A percentile compares a stretch with the other conserved stretches of the same genome.
Evolutionary conservation across 2,797 vertebrate species (phyloP).

Genomic region (Chromobotia macracanthus): DNA sequence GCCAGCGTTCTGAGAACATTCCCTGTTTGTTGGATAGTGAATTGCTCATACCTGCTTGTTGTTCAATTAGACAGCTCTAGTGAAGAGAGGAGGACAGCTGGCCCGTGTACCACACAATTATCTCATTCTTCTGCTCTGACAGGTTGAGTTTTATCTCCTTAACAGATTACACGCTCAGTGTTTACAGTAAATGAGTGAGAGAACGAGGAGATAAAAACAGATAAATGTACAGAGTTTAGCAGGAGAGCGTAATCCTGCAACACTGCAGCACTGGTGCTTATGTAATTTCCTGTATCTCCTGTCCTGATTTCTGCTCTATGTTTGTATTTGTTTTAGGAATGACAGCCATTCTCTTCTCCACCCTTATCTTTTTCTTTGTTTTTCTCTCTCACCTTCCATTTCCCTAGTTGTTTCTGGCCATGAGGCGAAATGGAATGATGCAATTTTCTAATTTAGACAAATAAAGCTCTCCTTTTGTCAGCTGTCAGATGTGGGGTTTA

Average conservation of each 20-base stretch:
- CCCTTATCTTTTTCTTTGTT: slow-evolving; percentile 3
- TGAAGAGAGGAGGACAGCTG: slow-evolving; percentile 39
- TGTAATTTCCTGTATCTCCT: slow-evolving; percentile 13
- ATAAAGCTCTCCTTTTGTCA: slow-evolving; percentile 75
- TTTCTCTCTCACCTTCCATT: not conserved
- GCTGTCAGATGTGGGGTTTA: slow-evolving; percentile 80
- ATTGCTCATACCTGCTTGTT: slow-evolving; percentile 12
- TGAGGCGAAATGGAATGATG: slow-evolving; percentile 72
- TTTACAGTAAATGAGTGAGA: slow-evolving; percentile 73
- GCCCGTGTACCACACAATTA: slow-evolving; percentile 8
- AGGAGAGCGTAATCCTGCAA: slow-evolving; percentile 1
- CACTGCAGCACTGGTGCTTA: not conserved
- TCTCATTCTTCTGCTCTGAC: slow-evolving; percentile 69
- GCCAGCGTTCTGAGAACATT: slow-evolving; percentile 62
- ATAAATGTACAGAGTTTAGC: slow-evolving; percentile 26
- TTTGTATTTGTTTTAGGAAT: slow-evolving; percentile 40
- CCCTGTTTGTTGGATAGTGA: slow-evolving; percentile 49
- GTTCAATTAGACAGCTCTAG: not conserved
- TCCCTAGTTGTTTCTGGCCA: slow-evolving; percentile 64
- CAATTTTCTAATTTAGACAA: slow-evolving; percentile 68
- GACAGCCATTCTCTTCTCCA: slow-evolving; percentile 22
- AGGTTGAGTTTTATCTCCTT: slow-evolving; percentile 67
- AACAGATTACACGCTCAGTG: slow-evolving; percentile 76
- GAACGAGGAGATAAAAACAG: slow-evolving; percentile 31
- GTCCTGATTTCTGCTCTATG: slow-evolving; percentile 25